Base-by-base conservation (phyloP, 2,888 invertebrate genomes). In the Epinotia ramella region DNA sequence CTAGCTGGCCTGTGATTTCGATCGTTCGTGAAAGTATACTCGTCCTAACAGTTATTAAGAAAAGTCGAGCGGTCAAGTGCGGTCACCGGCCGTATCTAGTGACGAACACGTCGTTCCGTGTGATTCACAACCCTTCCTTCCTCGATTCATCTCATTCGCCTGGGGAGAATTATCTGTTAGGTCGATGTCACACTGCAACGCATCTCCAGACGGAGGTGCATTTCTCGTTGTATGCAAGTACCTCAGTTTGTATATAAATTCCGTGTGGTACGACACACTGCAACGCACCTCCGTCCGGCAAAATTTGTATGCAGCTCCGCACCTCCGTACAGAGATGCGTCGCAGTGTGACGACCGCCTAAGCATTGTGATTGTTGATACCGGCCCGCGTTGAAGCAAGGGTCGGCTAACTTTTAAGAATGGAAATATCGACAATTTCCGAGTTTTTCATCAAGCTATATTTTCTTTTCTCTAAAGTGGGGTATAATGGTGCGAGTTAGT, bases 51-150 rank as follows among this genome's bases (percentile, higher is more conserved):
- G 16, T 44, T 33, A 53, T 46, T 40, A 24, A 65, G 49, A 65
- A 49, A 53, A n/a, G 77, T 76, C 40, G 28, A 74, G 65, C 40
- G 78, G 78, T 90, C 85, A 90, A 75, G 90, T 81, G 76, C 87
- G 78, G 89, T 86, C 81, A 88, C 91, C 5, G 94, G 94, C 78
- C 94, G 94, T 53, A 94, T n/a, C n/a, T 93, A 40, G 92, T 93
- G 84, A 94, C 90, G 73, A 92, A 89, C 4, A 86, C 86, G 0
- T 46, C 13, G 0, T 13, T 46, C 46, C 13, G 46, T 46, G 46
- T n/a, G 16, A n/a, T n/a, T 53, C 53, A 53, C n/a, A 53, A n/a
- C 53, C 53, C 53, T 16, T n/a, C 6, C n/a, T 28, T 28, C 24
- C 24, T 28, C n/a, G 49, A 49, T n/a, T 40, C 16, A 53, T 53